A percentile compares a stretch with the other conserved stretches of the same genome.
These are phyloP conservation scores for Cheiracanthium punctorium DNA, from an alignment of 2,888 invertebrate genomes.

Conservation along the genomic window DNA sequence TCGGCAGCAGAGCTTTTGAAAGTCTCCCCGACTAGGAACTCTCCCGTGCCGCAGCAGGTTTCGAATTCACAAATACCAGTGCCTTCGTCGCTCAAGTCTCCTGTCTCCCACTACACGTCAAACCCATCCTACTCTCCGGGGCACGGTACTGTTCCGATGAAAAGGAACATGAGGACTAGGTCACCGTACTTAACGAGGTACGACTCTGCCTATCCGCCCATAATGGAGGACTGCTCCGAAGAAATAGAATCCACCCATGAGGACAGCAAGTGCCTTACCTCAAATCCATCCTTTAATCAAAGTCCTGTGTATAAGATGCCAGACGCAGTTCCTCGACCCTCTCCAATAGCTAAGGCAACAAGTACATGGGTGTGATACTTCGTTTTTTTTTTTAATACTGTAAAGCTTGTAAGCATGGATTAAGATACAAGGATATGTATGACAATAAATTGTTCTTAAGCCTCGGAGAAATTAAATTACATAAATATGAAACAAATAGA, in stretches of 20 bases:
- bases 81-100: constrained; percentile 51
- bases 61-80: constrained; percentile 27
- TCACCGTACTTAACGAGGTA: constrained; percentile 57
- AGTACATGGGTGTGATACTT: constrained; percentile 71
- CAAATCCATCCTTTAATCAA: not conserved
- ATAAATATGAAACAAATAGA: too few relatives aligned
- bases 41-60: not conserved
- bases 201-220: constrained; percentile 67
- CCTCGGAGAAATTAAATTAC: too few relatives aligned
- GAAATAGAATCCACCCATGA: constrained; percentile 55
- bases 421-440: too few relatives aligned
- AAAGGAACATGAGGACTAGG: constrained; percentile 80
- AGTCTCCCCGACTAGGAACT: constrained; percentile 64
- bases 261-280: constrained; percentile 31
- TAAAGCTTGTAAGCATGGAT: too few relatives aligned
- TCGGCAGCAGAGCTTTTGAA: constrained; percentile 73
- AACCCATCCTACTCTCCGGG: constrained; percentile 39
- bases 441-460: too few relatives aligned
- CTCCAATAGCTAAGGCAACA: constrained; percentile 48
- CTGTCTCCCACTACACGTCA: constrained; percentile 81
- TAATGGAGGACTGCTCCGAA: constrained; percentile 68
- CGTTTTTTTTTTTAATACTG: too few relatives aligned
- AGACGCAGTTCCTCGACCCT: not conserved
- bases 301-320: constrained; percentile 5
- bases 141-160: constrained; percentile 53